phyloP scores from a whole-genome alignment of 2,797 vertebrate species.

The Pseudotriccus pelzelni region DNA sequence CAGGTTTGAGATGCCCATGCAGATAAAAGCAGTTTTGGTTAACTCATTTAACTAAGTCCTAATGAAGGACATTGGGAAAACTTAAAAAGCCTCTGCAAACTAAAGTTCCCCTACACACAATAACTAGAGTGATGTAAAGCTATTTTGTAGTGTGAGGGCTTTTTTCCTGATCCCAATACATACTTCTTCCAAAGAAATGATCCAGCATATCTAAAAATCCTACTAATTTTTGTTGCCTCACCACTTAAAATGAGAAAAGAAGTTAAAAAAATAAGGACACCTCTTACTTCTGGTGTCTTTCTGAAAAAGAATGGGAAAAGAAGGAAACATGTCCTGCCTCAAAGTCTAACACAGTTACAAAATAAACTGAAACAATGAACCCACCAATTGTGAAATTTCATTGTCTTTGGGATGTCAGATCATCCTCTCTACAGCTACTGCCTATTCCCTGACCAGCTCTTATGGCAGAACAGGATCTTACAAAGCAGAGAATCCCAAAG shows the following conservation, averaged over 20 bases:
- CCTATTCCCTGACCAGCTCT: neutral
- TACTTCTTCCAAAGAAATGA: neutral
- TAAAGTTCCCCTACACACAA: neutral
- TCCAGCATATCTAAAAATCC: neutral
- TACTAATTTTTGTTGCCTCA: neutral
- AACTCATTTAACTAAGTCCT: neutral
- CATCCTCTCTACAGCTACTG: neutral
- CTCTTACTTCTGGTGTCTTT: neutral
- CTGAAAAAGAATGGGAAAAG: neutral
- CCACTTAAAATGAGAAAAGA: neutral
- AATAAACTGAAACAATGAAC: neutral
- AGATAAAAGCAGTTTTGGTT: neutral
- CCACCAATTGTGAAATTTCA: neutral
- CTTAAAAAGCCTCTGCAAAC: neutral
- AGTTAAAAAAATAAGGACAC: neutral
- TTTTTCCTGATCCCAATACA: neutral
- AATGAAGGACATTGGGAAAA: neutral
- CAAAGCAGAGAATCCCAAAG: neutral
- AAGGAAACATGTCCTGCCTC: neutral
- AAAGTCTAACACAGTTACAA: neutral
- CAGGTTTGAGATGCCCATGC: neutral
- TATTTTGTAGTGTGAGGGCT: rapidly evolving
- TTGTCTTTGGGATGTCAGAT: neutral
- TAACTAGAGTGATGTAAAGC: neutral
- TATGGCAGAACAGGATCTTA: neutral